Evolutionary conservation across 2,113 vertebrate genomes (phyloP).

Genomic region (Microcebus ravelobensis): DNA sequence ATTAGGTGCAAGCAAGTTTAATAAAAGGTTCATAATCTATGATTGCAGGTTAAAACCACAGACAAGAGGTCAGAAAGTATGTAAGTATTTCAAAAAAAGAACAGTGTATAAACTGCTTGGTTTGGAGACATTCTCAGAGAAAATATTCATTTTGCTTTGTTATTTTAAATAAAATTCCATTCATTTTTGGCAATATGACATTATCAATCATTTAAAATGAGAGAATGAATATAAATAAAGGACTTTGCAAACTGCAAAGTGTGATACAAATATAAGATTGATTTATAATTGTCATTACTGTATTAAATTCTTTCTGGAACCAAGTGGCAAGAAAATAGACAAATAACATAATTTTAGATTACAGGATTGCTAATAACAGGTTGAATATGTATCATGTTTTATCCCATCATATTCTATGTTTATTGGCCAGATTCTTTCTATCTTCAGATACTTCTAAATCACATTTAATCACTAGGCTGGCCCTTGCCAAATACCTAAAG

Average conservation of each 20-base stretch:
- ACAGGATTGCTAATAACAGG: background rate
- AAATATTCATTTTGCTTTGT: background rate
- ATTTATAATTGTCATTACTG: conserved; percentile 13
- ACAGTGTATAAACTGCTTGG: background rate
- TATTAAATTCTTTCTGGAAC: background rate
- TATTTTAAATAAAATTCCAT: conserved; percentile 48
- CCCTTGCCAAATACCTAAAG: background rate
- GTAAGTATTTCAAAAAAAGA: conserved; percentile 48
- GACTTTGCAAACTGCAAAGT: background rate
- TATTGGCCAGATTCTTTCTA: background rate
- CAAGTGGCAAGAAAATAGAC: background rate
- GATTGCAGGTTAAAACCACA: conserved; percentile 72
- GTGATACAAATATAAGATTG: background rate
- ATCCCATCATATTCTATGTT: background rate
- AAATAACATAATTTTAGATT: conserved; percentile 42
- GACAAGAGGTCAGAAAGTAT: conserved; percentile 30
- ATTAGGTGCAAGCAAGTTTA: conserved; percentile 72
- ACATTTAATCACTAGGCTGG: background rate
- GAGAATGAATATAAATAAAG: background rate
- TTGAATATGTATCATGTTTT: conserved; percentile 40
- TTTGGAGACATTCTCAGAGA: background rate
- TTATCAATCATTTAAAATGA: conserved; percentile 2
- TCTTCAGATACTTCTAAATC: background rate
- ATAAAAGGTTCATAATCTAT: conserved; percentile 76
- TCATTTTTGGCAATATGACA: background rate